These are phyloP conservation scores for Todiramphus saurophagus DNA, from an alignment of 2,113 vertebrate species.

Conservation along the genomic window DNA sequence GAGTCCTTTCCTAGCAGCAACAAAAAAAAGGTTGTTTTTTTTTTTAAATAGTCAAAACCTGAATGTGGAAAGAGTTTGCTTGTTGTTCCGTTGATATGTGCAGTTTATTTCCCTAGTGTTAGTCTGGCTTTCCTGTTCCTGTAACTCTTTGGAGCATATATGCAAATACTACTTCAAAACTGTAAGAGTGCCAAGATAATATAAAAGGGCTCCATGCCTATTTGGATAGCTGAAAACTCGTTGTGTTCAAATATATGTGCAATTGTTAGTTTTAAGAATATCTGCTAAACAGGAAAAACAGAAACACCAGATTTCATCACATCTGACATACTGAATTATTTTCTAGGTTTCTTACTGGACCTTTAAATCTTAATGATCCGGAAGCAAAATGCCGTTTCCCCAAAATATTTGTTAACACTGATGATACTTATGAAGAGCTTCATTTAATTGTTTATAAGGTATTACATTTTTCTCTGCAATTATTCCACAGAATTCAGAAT, in stretches of 20 bases:
- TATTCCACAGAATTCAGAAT: not conserved
- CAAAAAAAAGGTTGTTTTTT: not conserved
- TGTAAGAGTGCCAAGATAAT: not conserved
- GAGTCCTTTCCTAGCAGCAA: not conserved
- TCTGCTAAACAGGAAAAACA: not conserved
- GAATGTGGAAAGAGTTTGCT: not conserved
- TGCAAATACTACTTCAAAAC: not conserved
- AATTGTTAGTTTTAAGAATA: not conserved
- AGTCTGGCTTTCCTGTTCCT: not conserved
- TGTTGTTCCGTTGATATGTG: not conserved
- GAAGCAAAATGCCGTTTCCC: slow-evolving; percentile 95
- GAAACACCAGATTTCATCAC: not conserved
- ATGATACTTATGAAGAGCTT: slow-evolving; percentile 89
- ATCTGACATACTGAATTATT: slow-evolving; percentile 44
- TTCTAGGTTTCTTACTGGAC: slow-evolving; percentile 94
- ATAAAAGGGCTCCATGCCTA: not conserved
- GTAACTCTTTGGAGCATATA: not conserved
- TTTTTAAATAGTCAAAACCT: not conserved
- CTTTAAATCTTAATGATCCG: slow-evolving; percentile 92
- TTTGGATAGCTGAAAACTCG: not conserved
- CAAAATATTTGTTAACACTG: slow-evolving; percentile 93
- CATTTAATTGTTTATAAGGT: slow-evolving; percentile 99
- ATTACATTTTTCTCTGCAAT: not conserved
- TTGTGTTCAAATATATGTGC: not conserved
- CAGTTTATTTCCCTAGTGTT: not conserved